Conservation (phyloP, 2,888 invertebrate genomes). For the Thelaira solivaga region DNA sequence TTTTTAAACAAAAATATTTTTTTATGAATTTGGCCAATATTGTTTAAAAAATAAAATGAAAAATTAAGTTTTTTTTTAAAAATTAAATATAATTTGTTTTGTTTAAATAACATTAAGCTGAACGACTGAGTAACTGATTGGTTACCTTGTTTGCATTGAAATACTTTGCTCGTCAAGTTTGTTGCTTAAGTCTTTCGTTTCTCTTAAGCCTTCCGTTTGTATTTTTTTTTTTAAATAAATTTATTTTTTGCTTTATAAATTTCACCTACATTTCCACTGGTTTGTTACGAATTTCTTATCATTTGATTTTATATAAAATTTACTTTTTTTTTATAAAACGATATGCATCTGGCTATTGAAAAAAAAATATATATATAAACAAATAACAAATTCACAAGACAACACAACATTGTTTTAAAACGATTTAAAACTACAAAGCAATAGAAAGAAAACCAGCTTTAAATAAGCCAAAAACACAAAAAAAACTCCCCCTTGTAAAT, state of each 20-base stretch:
- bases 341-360: neutral
- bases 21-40: too few species aligned
- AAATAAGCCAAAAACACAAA: neutral
- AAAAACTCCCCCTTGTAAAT: neutral
- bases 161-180: neutral
- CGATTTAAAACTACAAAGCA: neutral
- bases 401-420: slow-evolving; percentile 35
- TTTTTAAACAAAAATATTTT: too few species aligned
- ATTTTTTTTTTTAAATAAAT: neutral
- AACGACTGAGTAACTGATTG: too few species aligned
- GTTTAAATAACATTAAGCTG: too few species aligned
- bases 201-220: neutral
- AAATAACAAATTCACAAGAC: slow-evolving; percentile 11
- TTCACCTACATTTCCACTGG: slow-evolving; percentile 54
- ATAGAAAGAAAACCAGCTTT: neutral
- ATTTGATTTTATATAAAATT: neutral
- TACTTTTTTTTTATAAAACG: neutral
- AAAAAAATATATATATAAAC: neutral
- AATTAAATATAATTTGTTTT: too few species aligned
- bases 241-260: slow-evolving; percentile 11
- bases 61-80: too few species aligned
- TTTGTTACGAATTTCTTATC: slow-evolving; percentile 36
- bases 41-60: too few species aligned
- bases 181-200: slow-evolving; percentile 7
- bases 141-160: too few species aligned